These are phyloP conservation scores for Tenthredo notha DNA, from an alignment of 2,888 invertebrate species.

Conservation along the genomic window DNA sequence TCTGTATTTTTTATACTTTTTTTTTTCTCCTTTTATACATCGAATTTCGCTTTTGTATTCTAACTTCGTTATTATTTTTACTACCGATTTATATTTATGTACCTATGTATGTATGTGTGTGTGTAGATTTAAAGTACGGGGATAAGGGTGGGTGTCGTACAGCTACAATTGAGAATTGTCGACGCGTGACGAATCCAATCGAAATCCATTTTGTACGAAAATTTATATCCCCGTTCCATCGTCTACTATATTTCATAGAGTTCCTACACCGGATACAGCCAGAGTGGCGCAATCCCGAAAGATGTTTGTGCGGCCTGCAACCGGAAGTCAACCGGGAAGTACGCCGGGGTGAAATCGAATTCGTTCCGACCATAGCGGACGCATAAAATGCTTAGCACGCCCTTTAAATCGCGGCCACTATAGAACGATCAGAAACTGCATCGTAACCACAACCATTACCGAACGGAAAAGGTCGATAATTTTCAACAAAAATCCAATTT, in stretches of 20 bases:
- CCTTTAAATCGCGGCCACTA: constrained; percentile 73
- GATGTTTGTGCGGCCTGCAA: constrained; percentile 58
- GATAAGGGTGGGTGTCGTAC: constrained; percentile 52
- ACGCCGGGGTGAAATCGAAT: constrained; percentile 73
- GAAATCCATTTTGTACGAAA: constrained; percentile 68
- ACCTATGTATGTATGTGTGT: not conserved
- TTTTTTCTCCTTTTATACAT: not conserved
- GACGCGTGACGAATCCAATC: constrained; percentile 68
- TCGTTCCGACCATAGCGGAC: constrained; percentile 67
- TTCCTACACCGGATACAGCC: constrained; percentile 65
- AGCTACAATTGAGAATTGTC: constrained; percentile 66
- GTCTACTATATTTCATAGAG: constrained; percentile 65
- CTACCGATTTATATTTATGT: not conserved
- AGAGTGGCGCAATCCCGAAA: constrained; percentile 71
- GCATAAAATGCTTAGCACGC: constrained; percentile 74
- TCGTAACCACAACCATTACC: constrained; percentile 69
- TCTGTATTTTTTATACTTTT: not conserved
- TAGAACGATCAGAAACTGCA: constrained; percentile 56
- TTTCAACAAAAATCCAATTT: constrained; percentile 52
- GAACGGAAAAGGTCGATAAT: constrained; percentile 74
- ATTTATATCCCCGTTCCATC: constrained; percentile 53
- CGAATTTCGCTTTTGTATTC: not conserved
- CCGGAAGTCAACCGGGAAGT: constrained; percentile 70
- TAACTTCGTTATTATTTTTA: not conserved
- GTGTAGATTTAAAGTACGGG: not conserved